Base-by-base conservation (phyloP, 1,140 invertebrate genomes). In the Samia ricini region DNA sequence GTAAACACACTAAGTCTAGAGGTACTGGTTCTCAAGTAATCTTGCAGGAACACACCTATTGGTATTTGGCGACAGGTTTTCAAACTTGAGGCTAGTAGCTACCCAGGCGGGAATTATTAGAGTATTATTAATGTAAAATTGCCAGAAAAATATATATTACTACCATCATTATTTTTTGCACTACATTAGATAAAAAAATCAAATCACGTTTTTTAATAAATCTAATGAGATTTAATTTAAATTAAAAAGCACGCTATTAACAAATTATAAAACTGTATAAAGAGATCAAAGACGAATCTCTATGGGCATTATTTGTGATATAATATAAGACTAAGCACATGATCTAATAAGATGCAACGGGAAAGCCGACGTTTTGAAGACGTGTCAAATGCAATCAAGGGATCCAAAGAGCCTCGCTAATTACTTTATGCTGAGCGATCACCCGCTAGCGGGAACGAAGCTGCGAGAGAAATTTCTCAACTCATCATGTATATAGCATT, bases 371-470 rank as follows among this genome's bases (percentile, higher is more conserved):
- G 33, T 42, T 42, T 52, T 24, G 33, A 51, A 49, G 33, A 70
- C 64, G 71, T 72, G 75, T 76, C 66, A 74, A 76, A 77, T 72
- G 71, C 72, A 79, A 76, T 77, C 66, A 76, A 56, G 69, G 58
- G 64, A 67, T 22, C 71, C 64, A 77, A 77, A 77, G 75, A 76
- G 75, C 67, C 56, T 52, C 63, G 69, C 63, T 80, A 80, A 80
- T 80, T 77, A 77, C 67, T 71, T 80, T 76, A 77, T 63, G 60
- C 61, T 60, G 60, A 58, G 63, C 61, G n/a, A 36, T 55, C 23
- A 54, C 60, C 50, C 51, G 56, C 49, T 29, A 42, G 52, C 60
- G 15, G 23, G 54, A 22, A 18, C n/a, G 12, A 19, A 50, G 36
- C 10, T 21, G 20, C 19, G 51, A 19, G 33, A 42, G 33, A 42